Evolutionary conservation across 2,797 vertebrate species (phyloP), one percentile per base, ranked within the genome.

Genomic region (Rhabdophis nuchalis): DNA sequence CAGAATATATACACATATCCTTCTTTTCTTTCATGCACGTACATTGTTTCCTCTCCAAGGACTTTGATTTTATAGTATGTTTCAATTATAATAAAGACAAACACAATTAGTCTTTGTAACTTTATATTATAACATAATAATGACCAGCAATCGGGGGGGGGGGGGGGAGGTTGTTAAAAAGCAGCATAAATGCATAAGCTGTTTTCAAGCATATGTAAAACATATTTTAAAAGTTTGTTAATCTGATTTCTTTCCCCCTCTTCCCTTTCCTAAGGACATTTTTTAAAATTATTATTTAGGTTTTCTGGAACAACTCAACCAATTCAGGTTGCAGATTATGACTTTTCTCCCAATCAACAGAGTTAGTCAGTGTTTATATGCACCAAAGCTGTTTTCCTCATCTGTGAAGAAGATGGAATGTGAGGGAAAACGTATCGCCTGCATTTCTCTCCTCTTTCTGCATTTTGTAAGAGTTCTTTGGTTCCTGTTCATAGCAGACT

Each of bases 401-500:
- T 96, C 96, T 16, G 16, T 29, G 46, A 85, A 95, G 96, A 96
- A 93, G 95, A 95, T 95, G 96, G 95, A 95, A 97, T 96, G 2
- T 23, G 56, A 57, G 18, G 1, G 25, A 29, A 29, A 57, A 7
- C 1, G n/a, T 14, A 11, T 60, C 8, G 8, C 25, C 29, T 46
- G 3, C 9, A 2, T 53, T 6, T 25, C 53, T 53, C 13, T 11
- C 54, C 3, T 41, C 29, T 96, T 94, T 95, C 95, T 96, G 96
- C 96, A 41, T 86, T 97, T 96, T 97, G n/a, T 96, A 96, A 96
- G 95, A 96, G 96, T 96, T 97, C 96, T 96, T 96, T 95, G 97
- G 95, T 96, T 97, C 95, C 95, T 97, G 96, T 92, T 95, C 94
- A 95, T 96, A 96, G 95, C 95, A 96, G 97, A 97, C 96, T 97